Percentiles rank a stretch among this genome's conserved stretches.
Conservation (phyloP, 1,140 invertebrate species). For the Prorops nasuta region DNA sequence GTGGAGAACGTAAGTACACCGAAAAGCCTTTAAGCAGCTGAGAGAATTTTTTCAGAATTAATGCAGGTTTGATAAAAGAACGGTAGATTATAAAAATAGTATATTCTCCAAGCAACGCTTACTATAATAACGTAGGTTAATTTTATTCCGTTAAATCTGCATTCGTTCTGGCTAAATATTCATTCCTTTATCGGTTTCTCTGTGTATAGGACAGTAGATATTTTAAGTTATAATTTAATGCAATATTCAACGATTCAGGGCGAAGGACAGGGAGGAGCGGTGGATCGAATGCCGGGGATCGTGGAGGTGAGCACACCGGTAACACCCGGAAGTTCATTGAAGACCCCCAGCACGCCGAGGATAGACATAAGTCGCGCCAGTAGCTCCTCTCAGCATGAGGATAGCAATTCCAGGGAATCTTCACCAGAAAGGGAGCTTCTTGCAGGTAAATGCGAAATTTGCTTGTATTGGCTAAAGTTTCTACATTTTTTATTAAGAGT, state of each 20-base stretch:
- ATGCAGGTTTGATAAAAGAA: no score
- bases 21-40: conserved; percentile 12
- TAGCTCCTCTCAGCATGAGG: conserved; percentile 79
- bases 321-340: conserved; percentile 56
- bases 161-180: no score
- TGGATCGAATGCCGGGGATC: conserved; percentile 67
- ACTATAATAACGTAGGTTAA: no score
- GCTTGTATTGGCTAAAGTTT: no score
- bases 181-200: no score
- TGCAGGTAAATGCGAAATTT: no score
- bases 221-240: no score
- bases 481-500: no score
- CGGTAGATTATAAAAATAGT: no score
- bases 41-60: no score
- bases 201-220: no score
- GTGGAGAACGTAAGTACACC: conserved; percentile 61
- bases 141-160: no score
- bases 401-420: conserved; percentile 71
- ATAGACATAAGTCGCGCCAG: conserved; percentile 86
- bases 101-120: conserved; percentile 5
- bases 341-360: conserved; percentile 73
- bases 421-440: conserved; percentile 77
- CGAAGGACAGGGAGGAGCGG: conserved; percentile 46
- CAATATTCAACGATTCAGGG: conserved; percentile 8
- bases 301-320: conserved; percentile 62